These are phyloP conservation scores for Petrocephalus microphthalmus DNA, from an alignment of 2,113 vertebrate species.

Conservation along the genomic window DNA sequence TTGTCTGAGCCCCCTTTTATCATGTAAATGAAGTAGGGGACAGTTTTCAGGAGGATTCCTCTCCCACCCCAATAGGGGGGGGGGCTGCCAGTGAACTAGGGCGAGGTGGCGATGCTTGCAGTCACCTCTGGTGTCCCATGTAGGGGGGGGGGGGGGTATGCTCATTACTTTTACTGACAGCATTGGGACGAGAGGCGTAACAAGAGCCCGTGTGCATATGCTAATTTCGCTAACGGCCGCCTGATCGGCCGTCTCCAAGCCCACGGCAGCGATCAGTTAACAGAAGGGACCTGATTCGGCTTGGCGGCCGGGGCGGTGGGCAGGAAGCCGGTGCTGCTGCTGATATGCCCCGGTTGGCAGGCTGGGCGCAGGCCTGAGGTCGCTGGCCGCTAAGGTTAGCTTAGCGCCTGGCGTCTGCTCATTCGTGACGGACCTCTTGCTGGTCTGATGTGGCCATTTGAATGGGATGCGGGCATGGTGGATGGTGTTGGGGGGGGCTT, in stretches of 20 bases:
- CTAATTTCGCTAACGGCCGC: background rate
- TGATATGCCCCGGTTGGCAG: background rate
- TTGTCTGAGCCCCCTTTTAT: slow-evolving; percentile 11
- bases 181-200: background rate
- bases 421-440: background rate
- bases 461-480: background rate
- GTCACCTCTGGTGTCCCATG: background rate
- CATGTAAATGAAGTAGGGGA: slow-evolving; percentile 7
- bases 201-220: background rate
- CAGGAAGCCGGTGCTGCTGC: background rate
- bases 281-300: background rate
- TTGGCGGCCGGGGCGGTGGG: background rate
- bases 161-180: background rate
- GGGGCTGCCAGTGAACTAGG: background rate
- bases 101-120: background rate
- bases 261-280: background rate
- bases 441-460: background rate
- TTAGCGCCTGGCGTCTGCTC: background rate
- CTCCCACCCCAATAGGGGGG: too few species aligned
- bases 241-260: background rate
- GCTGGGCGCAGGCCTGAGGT: background rate
- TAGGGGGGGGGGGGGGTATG: background rate
- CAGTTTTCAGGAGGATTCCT: background rate
- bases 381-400: background rate
- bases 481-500: background rate